A percentile compares a stretch with the other conserved stretches of the same genome.
Evolutionary conservation across 2,888 invertebrate species (phyloP).

Genomic region (Acanthosoma haemorrhoidale): DNA sequence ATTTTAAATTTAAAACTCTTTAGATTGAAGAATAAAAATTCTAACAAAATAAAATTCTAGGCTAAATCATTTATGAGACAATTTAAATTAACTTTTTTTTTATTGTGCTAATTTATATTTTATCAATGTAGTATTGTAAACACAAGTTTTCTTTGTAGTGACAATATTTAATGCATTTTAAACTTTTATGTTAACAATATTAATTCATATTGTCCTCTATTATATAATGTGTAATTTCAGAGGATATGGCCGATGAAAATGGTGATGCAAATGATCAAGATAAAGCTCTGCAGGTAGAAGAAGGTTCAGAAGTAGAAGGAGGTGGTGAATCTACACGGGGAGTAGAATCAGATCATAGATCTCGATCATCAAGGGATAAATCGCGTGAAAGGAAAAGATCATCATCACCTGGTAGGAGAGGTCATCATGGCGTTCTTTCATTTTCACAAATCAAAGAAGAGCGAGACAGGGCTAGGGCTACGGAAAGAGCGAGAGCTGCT

Average conservation of each 20-base stretch:
- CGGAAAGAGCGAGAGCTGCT: constrained; percentile 70
- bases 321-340: constrained; percentile 15
- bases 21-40: no score
- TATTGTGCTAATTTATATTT: no score
- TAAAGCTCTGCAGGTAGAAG: not conserved
- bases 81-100: no score
- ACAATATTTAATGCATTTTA: not conserved
- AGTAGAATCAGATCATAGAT: constrained; percentile 24
- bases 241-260: constrained; percentile 43
- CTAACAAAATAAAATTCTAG: no score
- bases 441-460: constrained; percentile 77
- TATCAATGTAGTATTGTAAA: no score
- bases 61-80: no score
- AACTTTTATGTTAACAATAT: no score
- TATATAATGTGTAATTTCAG: constrained; percentile 16
- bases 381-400: constrained; percentile 43
- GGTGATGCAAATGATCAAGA: constrained; percentile 45
- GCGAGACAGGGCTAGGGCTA: constrained; percentile 64
- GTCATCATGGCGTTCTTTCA: constrained; percentile 58
- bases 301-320: constrained; percentile 1
- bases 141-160: not conserved
- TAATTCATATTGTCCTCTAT: not conserved
- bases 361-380: constrained; percentile 44
- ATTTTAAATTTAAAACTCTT: no score
- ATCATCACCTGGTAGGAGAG: constrained; percentile 44